phyloP scores from a whole-genome alignment of 2,888 invertebrate genomes.

The Digitonthophagus gazella region DNA sequence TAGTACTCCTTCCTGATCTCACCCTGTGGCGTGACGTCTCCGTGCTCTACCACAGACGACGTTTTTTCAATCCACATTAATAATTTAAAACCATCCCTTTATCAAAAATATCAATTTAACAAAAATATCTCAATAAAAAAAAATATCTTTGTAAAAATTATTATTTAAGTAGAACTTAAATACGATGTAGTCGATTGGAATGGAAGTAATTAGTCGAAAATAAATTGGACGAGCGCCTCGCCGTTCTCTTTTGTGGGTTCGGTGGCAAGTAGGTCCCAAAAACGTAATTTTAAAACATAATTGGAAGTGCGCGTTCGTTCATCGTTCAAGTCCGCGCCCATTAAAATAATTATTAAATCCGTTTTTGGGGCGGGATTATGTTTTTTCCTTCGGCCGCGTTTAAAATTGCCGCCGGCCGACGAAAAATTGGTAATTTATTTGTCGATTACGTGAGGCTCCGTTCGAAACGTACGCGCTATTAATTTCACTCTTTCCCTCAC shows the following conservation, averaged over 20 bases:
- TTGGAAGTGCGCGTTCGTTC: not conserved
- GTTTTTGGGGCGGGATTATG: not conserved
- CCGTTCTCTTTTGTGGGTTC: not conserved
- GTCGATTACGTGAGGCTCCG: not conserved
- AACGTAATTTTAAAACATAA: not conserved
- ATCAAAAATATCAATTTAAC: not conserved
- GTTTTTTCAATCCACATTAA: not conserved
- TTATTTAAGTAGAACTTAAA: too few relatives aligned
- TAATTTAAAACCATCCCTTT: not conserved
- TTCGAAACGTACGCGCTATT: not conserved
- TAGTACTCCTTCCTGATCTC: not conserved
- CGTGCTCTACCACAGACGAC: not conserved
- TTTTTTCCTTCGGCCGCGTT: not conserved
- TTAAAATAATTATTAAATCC: not conserved
- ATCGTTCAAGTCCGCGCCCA: not conserved
- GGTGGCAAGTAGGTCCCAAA: not conserved
- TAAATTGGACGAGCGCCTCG: not conserved
- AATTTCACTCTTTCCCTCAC: not conserved
- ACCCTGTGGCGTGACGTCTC: not conserved
- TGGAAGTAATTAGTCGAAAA: not conserved
- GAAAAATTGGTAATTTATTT: not conserved
- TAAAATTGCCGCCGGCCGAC: not conserved
- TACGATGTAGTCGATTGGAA: too few relatives aligned
- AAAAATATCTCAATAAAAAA: too few relatives aligned
- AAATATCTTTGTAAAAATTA: too few relatives aligned